Evolutionary conservation across 2,113 vertebrate genomes (phyloP).

Genomic region (Brachirus orientalis): DNA sequence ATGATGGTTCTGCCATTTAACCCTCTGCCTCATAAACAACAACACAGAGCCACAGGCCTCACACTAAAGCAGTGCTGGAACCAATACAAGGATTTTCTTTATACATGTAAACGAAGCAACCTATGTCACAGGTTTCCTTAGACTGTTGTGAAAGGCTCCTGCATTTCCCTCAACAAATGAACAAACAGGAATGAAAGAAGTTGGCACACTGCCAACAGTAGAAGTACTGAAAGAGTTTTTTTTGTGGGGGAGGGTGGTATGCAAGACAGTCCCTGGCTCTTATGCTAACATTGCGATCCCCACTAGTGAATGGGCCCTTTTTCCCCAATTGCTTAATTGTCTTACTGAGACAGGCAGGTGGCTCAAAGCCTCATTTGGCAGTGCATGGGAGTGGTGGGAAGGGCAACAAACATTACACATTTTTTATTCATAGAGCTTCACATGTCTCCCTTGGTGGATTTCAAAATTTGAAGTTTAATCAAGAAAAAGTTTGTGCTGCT

Average conservation of each 20-base stretch:
- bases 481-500: slow-evolving; percentile 47
- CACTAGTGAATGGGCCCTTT: slow-evolving; percentile 66
- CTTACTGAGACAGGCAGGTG: slow-evolving; percentile 72
- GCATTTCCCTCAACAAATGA: slow-evolving; percentile 59
- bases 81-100: slow-evolving; percentile 33
- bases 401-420: slow-evolving; percentile 24
- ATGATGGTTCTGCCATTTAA: slow-evolving; percentile 28
- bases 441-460: slow-evolving; percentile 24
- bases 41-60: slow-evolving; percentile 29
- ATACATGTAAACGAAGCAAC: slow-evolving; percentile 43
- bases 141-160: slow-evolving; percentile 53
- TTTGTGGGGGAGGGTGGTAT: slow-evolving; percentile 29
- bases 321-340: slow-evolving; percentile 70
- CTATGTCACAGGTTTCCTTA: slow-evolving; percentile 49
- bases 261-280: slow-evolving; percentile 31
- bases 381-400: slow-evolving; percentile 50
- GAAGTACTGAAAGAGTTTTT: slow-evolving; percentile 51
- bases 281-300: slow-evolving; percentile 33
- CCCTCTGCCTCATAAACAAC: slow-evolving; percentile 52
- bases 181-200: slow-evolving; percentile 57
- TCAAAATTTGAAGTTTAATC: slow-evolving; percentile 57
- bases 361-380: slow-evolving; percentile 63
- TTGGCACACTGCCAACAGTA: slow-evolving; percentile 52
- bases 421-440: slow-evolving; percentile 33
- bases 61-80: slow-evolving; percentile 21